Base-by-base conservation (phyloP, 2,888 invertebrate genomes). In the Pseudoips prasinana region DNA sequence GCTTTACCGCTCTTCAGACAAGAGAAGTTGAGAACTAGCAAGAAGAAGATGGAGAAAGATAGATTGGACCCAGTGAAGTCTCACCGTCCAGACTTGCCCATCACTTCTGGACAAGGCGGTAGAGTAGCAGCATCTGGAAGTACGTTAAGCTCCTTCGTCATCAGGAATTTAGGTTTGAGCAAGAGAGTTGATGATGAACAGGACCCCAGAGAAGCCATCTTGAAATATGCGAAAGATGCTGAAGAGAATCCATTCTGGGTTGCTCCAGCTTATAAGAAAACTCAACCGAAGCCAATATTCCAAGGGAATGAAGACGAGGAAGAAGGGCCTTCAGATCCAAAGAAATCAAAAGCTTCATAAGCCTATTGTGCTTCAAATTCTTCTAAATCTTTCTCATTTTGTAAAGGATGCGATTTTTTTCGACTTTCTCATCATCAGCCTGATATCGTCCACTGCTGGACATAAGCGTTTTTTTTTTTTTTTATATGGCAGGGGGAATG, bases 211-310 rank as follows among this genome's bases (percentile, higher is more conserved):
- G 98, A 97, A 64, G 98, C 98, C 1, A 97, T 99, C 51, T 84
- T 98, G 36, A 95, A 97, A 53, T 98, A 93, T 73, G 98, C 98
- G 0, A 96, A 98, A 68, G 97, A 97, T 1, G 98, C 98, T 0
- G 98, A 92, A 28, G 96, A 98, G 68, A 96, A 98, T 90, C 98
- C 98, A 0, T 98, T 97, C 70, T 99, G 98, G 98, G 96, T 97
- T 20, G 93, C 97, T 0, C 97, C 97, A 0, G 97, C 97, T 0
- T 97, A 97, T 64, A 92, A 93, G 28, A 94, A 93, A 62, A 97
- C 96, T 0, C 98, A 98, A 60, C 98, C 98, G 0, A 92, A 92
- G 52, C 91, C 94, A 0, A 94, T 97, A 39, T 95, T 96, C 61
- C 93, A 94, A 36, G 75, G 80, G 3, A 20, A 20, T n/a, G 85